Conservation (phyloP, 92 coral and sea anemone genomes). For the Bergia puertoricense region DNA sequence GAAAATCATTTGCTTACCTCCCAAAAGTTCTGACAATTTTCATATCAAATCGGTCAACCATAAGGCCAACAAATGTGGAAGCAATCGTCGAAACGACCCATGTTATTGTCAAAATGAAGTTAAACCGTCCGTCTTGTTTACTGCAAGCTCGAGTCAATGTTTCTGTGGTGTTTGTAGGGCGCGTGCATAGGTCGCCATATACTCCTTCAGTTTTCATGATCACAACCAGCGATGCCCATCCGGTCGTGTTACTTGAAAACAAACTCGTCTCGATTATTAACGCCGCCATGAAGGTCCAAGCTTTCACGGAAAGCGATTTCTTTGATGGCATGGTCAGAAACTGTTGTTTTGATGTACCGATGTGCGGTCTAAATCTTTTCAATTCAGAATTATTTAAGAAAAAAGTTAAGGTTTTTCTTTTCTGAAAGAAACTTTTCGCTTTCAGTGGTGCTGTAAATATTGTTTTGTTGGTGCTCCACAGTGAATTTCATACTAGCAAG, state of each 20-base stretch:
- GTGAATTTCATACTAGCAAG: not conserved
- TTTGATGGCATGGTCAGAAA: not conserved
- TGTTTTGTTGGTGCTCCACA: not conserved
- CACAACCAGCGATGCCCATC: constrained; percentile 13
- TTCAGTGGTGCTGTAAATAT: not conserved
- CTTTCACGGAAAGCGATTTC: not conserved
- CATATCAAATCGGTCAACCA: constrained; percentile 16
- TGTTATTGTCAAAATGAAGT: constrained; percentile 3
- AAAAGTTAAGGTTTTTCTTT: not conserved
- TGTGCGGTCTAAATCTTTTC: not conserved
- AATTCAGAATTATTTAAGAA: not conserved
- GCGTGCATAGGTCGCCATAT: constrained; percentile 3
- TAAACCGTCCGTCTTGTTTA: constrained; percentile 11
- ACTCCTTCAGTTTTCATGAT: constrained; percentile 26
- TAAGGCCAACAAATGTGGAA: not conserved
- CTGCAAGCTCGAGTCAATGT: constrained; percentile 4
- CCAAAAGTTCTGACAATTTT: constrained; percentile 27
- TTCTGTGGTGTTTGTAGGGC: not conserved
- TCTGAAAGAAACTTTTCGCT: not conserved
- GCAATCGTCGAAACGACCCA: not conserved
- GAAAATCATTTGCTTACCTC: not conserved
- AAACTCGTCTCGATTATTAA: constrained; percentile 18
- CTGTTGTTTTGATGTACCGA: not conserved
- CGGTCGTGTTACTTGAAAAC: not conserved
- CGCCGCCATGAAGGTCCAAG: not conserved